Conservation (phyloP, 2,888 invertebrate species). For the Thecocarcelia acutangulata region DNA sequence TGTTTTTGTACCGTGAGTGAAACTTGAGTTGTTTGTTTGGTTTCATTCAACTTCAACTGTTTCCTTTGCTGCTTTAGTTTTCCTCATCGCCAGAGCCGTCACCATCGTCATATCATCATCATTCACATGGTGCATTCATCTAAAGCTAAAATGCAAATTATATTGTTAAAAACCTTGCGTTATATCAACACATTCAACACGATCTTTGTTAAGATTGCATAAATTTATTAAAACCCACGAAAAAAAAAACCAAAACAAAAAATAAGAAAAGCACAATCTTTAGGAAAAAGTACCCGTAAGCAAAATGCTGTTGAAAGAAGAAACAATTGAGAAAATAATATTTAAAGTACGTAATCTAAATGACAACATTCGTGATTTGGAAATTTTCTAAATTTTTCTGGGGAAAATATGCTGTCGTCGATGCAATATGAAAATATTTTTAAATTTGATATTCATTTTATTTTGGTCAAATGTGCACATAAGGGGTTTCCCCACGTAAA, state of each 20-base stretch:
- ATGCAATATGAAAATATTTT: not conserved
- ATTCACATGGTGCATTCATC: slow-evolving; percentile 44
- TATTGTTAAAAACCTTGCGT: slow-evolving; percentile 69
- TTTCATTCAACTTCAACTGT: slow-evolving; percentile 45
- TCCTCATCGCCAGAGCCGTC: slow-evolving; percentile 24
- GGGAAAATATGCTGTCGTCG: no score
- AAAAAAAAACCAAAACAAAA: slow-evolving; percentile 35
- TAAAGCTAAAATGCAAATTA: slow-evolving; percentile 69
- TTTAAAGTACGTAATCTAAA: slow-evolving; percentile 36
- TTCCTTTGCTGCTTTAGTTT: slow-evolving; percentile 42
- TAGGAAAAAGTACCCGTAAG: not conserved
- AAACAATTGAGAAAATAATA: slow-evolving; percentile 28
- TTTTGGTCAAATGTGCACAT: no score
- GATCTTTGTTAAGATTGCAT: slow-evolving; percentile 68
- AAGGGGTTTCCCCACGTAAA: no score
- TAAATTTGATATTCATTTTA: no score
- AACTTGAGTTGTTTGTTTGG: slow-evolving; percentile 50
- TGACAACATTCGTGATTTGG: slow-evolving; percentile 62
- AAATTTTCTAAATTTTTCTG: slow-evolving; percentile 42
- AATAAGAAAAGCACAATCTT: slow-evolving; percentile 1
- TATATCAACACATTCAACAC: slow-evolving; percentile 70
- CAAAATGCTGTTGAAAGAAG: slow-evolving; percentile 2
- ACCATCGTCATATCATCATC: slow-evolving; percentile 31
- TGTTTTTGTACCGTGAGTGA: slow-evolving; percentile 36
- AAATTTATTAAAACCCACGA: slow-evolving; percentile 64